A percentile compares a stretch with the other conserved stretches of the same genome.
phyloP scores from a whole-genome alignment of 2,113 vertebrate species.

The Gasterosteus aculeatus region DNA sequence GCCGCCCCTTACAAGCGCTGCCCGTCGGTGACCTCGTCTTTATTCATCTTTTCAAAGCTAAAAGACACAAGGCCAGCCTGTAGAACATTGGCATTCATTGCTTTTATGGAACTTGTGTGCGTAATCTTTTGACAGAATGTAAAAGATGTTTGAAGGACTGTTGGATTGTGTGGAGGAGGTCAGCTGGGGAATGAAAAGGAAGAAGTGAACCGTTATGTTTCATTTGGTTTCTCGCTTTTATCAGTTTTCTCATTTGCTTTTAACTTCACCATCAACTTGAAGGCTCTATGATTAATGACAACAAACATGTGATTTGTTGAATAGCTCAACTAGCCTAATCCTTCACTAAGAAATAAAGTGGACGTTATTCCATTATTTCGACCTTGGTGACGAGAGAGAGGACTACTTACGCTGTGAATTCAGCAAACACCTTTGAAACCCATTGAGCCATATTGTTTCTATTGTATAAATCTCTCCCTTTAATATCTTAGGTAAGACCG shows the following conservation, averaged over 20 bases:
- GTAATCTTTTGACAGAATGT: constrained; percentile 36
- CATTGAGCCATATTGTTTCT: background rate
- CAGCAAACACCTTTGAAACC: background rate
- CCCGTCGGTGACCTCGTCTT: constrained; percentile 51
- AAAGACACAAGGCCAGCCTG: constrained; percentile 57
- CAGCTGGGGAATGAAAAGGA: background rate
- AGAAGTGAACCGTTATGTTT: background rate
- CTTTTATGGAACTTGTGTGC: constrained; percentile 10
- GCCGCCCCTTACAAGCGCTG: constrained; percentile 50
- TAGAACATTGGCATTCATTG: constrained; percentile 56
- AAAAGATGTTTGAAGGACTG: background rate
- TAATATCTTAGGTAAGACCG: background rate
- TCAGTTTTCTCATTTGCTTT: background rate
- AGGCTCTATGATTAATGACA: background rate
- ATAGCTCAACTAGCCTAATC: background rate
- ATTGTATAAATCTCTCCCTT: background rate
- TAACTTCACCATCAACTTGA: background rate
- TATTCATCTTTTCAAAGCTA: constrained; percentile 53
- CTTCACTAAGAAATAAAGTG: background rate
- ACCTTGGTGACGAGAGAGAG: background rate
- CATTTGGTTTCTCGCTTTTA: background rate
- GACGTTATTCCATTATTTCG: background rate
- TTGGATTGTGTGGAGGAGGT: constrained; percentile 19
- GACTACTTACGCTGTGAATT: background rate
- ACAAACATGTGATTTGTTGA: background rate